Evolutionary conservation across 2,888 invertebrate genomes (phyloP).

Genomic region (Eupithecia pulchellata): DNA sequence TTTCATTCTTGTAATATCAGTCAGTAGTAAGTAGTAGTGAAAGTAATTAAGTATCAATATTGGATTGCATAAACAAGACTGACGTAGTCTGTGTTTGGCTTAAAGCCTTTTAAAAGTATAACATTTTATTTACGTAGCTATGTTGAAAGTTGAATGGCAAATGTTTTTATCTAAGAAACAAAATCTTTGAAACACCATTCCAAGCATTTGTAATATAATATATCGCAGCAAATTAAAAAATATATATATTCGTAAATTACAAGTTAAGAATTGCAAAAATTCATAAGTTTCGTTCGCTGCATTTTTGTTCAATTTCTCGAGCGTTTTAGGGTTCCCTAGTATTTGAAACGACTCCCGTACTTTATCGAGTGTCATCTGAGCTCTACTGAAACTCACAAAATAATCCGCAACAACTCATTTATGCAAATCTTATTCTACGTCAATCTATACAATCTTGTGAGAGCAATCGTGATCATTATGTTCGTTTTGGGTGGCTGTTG

Average conservation of each 20-base stretch:
- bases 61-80: too few species aligned
- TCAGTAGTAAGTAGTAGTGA: too few species aligned
- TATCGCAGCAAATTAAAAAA: not conserved
- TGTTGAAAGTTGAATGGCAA: not conserved
- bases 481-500: too few species aligned
- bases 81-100: too few species aligned
- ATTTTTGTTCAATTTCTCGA: conserved; percentile 1
- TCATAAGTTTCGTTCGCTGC: conserved; percentile 3
- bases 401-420: not conserved
- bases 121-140: not conserved
- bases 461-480: too few species aligned
- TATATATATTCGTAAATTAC: not conserved
- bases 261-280: conserved; percentile 1
- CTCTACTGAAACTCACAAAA: not conserved
- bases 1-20: too few species aligned
- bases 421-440: too few species aligned
- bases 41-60: too few species aligned
- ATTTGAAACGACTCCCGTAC: not conserved
- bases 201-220: not conserved
- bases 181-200: not conserved
- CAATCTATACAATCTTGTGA: too few species aligned
- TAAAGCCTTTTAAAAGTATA: too few species aligned
- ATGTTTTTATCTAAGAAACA: not conserved
- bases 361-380: not conserved
- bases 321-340: not conserved